Evolutionary conservation across 1,140 invertebrate species (phyloP).

Genomic region (Ceratina calcarata): DNA sequence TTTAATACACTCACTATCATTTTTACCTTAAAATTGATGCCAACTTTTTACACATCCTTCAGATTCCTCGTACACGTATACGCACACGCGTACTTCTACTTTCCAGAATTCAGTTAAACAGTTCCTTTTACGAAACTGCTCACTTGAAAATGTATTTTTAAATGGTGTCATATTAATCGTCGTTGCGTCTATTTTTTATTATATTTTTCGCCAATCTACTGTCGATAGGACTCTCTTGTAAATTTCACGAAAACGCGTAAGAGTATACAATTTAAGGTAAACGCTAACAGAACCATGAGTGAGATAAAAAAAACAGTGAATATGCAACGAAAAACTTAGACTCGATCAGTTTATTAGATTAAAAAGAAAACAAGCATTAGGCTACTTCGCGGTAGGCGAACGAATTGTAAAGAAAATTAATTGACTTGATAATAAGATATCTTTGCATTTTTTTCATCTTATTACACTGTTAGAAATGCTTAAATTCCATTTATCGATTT

Average conservation of each 20-base stretch:
- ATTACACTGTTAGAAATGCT: not conserved
- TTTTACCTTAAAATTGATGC: conserved; percentile 9
- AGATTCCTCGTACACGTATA: conserved; percentile 4
- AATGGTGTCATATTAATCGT: conserved; percentile 20
- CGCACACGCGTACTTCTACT: conserved; percentile 24
- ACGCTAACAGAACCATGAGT: conserved; percentile 66
- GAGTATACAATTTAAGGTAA: conserved; percentile 46
- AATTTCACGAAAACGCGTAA: conserved; percentile 42
- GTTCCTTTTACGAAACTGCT: conserved; percentile 17
- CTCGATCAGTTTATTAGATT: conserved; percentile 70
- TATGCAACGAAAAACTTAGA: conserved; percentile 77
- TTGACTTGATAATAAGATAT: conserved; percentile 51
- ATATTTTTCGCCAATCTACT: conserved; percentile 34
- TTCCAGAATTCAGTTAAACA: conserved; percentile 40
- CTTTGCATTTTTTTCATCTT: conserved; percentile 44
- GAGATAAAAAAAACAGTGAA: conserved; percentile 73
- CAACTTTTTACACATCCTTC: conserved; percentile 23
- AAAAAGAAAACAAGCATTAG: conserved; percentile 42
- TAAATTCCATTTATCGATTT: not conserved
- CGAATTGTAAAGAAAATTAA: conserved; percentile 50
- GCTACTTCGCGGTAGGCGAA: conserved; percentile 35
- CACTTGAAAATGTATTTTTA: conserved; percentile 9
- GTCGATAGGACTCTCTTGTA: conserved; percentile 39
- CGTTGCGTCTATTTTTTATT: conserved; percentile 54
- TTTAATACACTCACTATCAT: conserved; percentile 43